phyloP scores from a whole-genome alignment of 2,113 vertebrate genomes.

The Pristiophorus japonicus region DNA sequence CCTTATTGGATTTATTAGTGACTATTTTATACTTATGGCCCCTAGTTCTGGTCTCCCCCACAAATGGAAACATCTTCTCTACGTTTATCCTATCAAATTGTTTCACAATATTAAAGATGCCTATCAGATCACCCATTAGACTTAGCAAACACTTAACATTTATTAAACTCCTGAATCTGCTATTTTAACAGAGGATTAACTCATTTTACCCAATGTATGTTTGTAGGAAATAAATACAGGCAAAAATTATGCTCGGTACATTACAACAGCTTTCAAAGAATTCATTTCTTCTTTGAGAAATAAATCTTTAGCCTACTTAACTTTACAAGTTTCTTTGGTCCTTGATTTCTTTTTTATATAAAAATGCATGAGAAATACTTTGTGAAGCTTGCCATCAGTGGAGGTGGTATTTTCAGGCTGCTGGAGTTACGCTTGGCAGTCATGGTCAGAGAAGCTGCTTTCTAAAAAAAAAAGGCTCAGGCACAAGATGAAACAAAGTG shows the following conservation, averaged over 20 bases:
- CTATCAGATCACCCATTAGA: not conserved
- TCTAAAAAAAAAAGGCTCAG: not conserved
- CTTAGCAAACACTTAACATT: not conserved
- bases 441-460: not conserved
- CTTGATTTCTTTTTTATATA: not conserved
- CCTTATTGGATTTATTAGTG: not conserved
- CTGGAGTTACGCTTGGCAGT: not conserved
- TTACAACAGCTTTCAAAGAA: not conserved
- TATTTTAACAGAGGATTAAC: not conserved
- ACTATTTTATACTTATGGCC: not conserved
- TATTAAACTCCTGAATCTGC: not conserved
- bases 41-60: not conserved
- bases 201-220: not conserved
- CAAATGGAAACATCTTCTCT: not conserved
- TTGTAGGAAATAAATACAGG: not conserved
- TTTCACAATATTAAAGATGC: not conserved
- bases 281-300: not conserved
- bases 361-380: not conserved
- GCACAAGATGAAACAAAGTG: slow-evolving; percentile 21
- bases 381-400: not conserved
- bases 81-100: not conserved
- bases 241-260: not conserved
- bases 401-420: not conserved
- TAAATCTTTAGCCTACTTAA: not conserved
- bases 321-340: not conserved